Base-by-base conservation (phyloP, 2,797 vertebrate species). In the Podargus strigoides region DNA sequence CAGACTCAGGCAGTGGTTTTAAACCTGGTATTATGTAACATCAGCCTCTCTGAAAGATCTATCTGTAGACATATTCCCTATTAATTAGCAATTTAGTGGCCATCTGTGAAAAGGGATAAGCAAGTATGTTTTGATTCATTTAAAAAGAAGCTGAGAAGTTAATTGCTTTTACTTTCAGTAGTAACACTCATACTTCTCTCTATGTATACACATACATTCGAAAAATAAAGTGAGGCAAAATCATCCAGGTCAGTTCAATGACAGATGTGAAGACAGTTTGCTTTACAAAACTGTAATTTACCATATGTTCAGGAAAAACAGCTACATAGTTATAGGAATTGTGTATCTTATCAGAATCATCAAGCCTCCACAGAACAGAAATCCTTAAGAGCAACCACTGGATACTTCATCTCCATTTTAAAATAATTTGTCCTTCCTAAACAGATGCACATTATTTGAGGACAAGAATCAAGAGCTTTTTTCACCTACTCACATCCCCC, bases 31-130 rank as follows among this genome's bases (percentile, higher is more conserved):
- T 93, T 90, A 81, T 17, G 17, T 37, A 88, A 56, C 46, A 16
- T 63, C 86, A 90, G 37, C 63, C 55, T 46, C 62, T 64, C 67
- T 19, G 28, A 52, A 88, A 90, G 79, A 94, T 85, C 44, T 78
- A n/a, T 49, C 75, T 91, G 69, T 50, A 85, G 79, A 68, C 41
- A 28, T 89, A 84, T 55, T 67, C 42, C 62, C 80, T 86, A 82
- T 88, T 85, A 94, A 93, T 91, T 58, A 93, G 63, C 76, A 88
- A 79, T 88, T 93, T 69, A 90, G 36, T 56, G 44, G n/a, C 55
- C 85, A 88, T 81, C 69, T 88, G 76, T 82, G 69, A 78, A 91
- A 95, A 86, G 9, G 39, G 50, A 79, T 72, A 93, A 89, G 69
- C 42, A 92, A 92, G 82, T 91, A 83, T 30, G 34, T 49, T 92